These are phyloP conservation scores for Pasiphila rectangulata DNA, from an alignment of 2,888 invertebrate species.

Conservation along the genomic window DNA sequence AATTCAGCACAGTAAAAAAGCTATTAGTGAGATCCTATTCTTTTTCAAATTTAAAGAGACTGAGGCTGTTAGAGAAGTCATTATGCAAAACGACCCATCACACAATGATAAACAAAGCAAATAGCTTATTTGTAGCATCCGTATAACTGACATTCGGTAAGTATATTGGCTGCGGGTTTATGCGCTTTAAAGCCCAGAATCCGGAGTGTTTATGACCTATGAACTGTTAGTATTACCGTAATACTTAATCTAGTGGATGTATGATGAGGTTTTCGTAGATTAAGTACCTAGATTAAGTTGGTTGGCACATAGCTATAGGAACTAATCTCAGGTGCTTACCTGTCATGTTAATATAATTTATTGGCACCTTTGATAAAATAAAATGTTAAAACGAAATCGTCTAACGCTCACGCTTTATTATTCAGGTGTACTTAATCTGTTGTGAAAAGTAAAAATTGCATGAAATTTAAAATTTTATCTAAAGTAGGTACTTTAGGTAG, in stretches of 20 bases:
- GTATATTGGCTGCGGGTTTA: too few species aligned
- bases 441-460: too few species aligned
- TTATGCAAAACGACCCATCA: conserved; percentile 30
- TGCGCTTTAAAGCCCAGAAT: conserved; percentile 11
- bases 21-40: conserved; percentile 6
- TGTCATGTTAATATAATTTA: too few species aligned
- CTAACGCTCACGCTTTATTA: too few species aligned
- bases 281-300: background rate
- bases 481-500: too few species aligned
- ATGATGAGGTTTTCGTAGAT: background rate
- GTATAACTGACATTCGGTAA: conserved; percentile 9
- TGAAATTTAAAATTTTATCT: too few species aligned
- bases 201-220: conserved; percentile 13
- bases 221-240: background rate
- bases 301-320: background rate
- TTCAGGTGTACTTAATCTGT: too few species aligned
- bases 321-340: too few species aligned
- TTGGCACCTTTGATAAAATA: too few species aligned
- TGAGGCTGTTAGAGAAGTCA: conserved; percentile 30
- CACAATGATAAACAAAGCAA: conserved; percentile 28
- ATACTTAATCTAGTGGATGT: background rate
- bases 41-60: conserved; percentile 7
- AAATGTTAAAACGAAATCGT: too few species aligned
- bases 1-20: conserved; percentile 17
- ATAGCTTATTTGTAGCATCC: conserved; percentile 31